Base-by-base conservation (phyloP, 1,140 invertebrate species). In the Bombus huntii region DNA sequence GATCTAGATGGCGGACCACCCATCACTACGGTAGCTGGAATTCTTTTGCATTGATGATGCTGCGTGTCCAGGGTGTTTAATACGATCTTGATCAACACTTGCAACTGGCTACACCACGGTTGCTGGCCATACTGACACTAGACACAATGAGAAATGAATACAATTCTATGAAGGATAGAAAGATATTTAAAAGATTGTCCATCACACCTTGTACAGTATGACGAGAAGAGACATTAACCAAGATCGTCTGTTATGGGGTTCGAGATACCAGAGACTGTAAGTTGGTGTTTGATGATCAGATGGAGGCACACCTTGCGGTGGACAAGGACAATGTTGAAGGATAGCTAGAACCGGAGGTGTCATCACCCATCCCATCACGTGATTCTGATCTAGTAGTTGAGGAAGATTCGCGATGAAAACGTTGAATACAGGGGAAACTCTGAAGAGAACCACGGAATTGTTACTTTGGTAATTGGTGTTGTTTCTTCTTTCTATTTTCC, bases 161-260 rank as follows among this genome's bases (percentile, higher is more conserved):
- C 0, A 42, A 1, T 81, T 31, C 18, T 18, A 12, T 39, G 8
- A 2, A 31, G n/a, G 37, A 77, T 15, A 25, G 2, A 62, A 8
- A 28, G 9, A 47, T 10, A 3, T 22, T 73, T 74, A 28, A 42
- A 25, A 37, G 73, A 2, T 31, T 37, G 3, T 42, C 47, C 3
- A 34, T 37, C 77, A 92, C 95, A 99, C 98, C 96, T 99, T 99
- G 93, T 99, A 99, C 1, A 99, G 96, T 86, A 99, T 97, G 22
- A 99, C 98, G n/a, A 99, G 96, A 31, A 99, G 93, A 37, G 98
- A 96, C 95, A 98, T 97, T 31, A 99, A 96, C 99, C 99, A 99
- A 84, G 97, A 97, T 79, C 98, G 96, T 34, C 99, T 96, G 5
- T 97, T 97, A 93, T 98, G 97, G 12, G 97, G 96, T 92, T 98